Conservation (phyloP, 2,888 invertebrate species). For the Chrysolina oricalcia region DNA sequence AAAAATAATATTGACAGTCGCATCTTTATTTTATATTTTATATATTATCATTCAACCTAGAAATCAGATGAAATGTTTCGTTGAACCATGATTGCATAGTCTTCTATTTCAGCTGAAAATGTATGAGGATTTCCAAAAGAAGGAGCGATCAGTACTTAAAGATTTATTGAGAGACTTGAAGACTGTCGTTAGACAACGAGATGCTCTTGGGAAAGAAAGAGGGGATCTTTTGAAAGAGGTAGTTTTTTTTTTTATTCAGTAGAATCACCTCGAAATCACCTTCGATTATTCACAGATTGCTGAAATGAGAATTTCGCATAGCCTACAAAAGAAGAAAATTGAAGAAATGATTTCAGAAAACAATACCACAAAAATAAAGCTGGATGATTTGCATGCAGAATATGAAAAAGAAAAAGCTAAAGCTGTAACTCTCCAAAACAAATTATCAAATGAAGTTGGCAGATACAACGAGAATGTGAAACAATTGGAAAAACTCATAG, state of each 20-base stretch:
- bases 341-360: slow-evolving; percentile 27
- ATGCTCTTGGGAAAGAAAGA: slow-evolving; percentile 57
- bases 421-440: slow-evolving; percentile 48
- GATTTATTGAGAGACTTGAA: slow-evolving; percentile 63
- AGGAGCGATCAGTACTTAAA: slow-evolving; percentile 62
- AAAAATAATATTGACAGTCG: too few relatives aligned
- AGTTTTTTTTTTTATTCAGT: not conserved
- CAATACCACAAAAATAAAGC: slow-evolving; percentile 37
- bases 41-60: too few relatives aligned
- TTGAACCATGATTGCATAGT: not conserved
- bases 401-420: slow-evolving; percentile 43
- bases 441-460: slow-evolving; percentile 42
- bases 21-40: too few relatives aligned
- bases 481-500: slow-evolving; percentile 56
- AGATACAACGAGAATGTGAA: slow-evolving; percentile 54
- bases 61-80: too few relatives aligned
- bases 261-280: not conserved
- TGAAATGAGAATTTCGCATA: slow-evolving; percentile 25
- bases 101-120: slow-evolving; percentile 61
- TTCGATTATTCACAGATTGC: slow-evolving; percentile 32
- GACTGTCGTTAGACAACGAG: slow-evolving; percentile 58
- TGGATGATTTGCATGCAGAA: slow-evolving; percentile 46
- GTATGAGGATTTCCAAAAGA: slow-evolving; percentile 64
- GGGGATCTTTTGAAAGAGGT: slow-evolving; percentile 58
- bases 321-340: slow-evolving; percentile 38